Evolutionary conservation across 92 coral and sea anemone species (phyloP), one percentile per base, ranked within the genome.

Genomic region (Phenganax subtilis): DNA sequence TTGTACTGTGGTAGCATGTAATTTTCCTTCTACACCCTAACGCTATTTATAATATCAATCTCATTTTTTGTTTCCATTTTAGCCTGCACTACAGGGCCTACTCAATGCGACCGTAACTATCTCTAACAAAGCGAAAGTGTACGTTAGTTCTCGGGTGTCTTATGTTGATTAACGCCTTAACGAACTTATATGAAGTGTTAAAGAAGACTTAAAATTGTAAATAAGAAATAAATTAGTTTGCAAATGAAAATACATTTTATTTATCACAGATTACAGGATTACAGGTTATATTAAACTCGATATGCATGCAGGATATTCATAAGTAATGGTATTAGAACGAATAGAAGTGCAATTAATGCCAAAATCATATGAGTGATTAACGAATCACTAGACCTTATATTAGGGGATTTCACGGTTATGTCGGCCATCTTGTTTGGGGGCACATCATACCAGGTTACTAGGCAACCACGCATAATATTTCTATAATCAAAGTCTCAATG

Each of bases 31-130:
- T 37, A 37, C 47, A 4, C 47, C 47, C 4, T 37, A 37, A 37
- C 47, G 47, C 47, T 37, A 29, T 53, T 70, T 8, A 57, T 12
- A 25, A 29, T 11, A 63, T 54, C 57, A 51, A 12, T 63, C 15
- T 59, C 16, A 60, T 16, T 37, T 77, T 77, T 17, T 62, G 65
- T 57, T 62, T 80, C 37, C 54, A 60, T 17, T 79, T 8, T 77
- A 96, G 99, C 92, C 97, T 65, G 84, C 85, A 30, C 84, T 96
- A 37, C 89, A 88, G 84, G 89, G 87, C 58, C 92, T 96, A 12
- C 90, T 96, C 28, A 86, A 88, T n/a, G 92, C 90, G 37, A 86
- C 91, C 0, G 97, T 92, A 77, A 82, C 63, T 79, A 79, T 79
- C 63, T 63, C 74, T 8, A 79, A 79, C 70, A 79, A 79, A 64